Conservation (phyloP, 1,140 invertebrate genomes). For the Thaumetopoea pityocampa region DNA sequence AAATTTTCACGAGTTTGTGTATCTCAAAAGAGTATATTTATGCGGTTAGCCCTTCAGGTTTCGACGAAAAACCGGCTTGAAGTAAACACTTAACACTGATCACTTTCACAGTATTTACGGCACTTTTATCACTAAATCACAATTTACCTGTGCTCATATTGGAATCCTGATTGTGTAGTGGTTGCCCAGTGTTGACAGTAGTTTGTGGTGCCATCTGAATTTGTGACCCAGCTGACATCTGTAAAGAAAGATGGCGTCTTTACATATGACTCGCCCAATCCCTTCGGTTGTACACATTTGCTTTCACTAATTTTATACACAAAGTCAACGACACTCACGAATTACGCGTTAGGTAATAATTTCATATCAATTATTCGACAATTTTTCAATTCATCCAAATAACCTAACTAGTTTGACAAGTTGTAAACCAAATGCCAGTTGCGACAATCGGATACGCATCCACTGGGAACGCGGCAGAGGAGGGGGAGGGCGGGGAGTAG, state of each 20-base stretch:
- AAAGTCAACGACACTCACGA: constrained; percentile 41
- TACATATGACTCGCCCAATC: constrained; percentile 71
- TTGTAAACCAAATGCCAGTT: constrained; percentile 70
- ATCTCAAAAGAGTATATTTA: constrained; percentile 37
- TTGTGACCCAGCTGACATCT: constrained; percentile 96
- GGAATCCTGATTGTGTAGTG: constrained; percentile 94
- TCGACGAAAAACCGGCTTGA: constrained; percentile 28
- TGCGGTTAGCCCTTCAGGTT: constrained; percentile 43
- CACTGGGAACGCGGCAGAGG: constrained; percentile 59
- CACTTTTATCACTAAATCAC: constrained; percentile 65
- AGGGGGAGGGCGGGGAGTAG: constrained; percentile 53
- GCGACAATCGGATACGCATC: constrained; percentile 75
- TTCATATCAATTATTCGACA: constrained; percentile 36
- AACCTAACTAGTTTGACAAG: constrained; percentile 75
- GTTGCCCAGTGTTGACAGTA: constrained; percentile 90
- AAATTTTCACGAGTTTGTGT: constrained; percentile 44
- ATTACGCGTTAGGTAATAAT: constrained; percentile 35
- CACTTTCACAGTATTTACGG: constrained; percentile 50
- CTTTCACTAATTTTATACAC: constrained; percentile 26
- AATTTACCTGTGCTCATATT: constrained; percentile 93
- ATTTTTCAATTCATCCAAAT: constrained; percentile 55
- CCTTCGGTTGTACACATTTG: constrained; percentile 27
- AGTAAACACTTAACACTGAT: constrained; percentile 57
- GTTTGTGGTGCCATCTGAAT: constrained; percentile 96
- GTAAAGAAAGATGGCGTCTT: constrained; percentile 78